Evolutionary conservation across 2,888 invertebrate genomes (phyloP), one percentile per base, ranked within the genome.

Genomic region (Germaria angustata): DNA sequence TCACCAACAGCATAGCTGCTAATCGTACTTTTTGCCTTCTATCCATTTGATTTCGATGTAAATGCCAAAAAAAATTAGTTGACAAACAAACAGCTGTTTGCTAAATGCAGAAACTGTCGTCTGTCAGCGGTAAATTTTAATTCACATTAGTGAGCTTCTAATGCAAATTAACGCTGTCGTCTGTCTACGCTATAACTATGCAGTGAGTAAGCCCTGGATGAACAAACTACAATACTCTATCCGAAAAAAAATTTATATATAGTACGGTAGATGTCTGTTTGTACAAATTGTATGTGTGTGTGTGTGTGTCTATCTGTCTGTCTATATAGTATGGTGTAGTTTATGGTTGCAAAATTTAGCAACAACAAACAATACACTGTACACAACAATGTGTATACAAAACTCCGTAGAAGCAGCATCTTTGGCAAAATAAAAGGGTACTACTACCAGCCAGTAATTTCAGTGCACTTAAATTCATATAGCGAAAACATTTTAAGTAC

Each of bases 321-420:
- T 55, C 6, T 75, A 49, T 46, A 55, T 78, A 78, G 71, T 69
- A 55, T 81, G 55, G 24, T 75, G 66, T 69, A 75, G 75, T 79
- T 63, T 80, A 73, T 75, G 39, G 68, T 69, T 71, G 71, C 65
- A 65, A 46, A 66, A 41, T 11, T 24, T 51, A 61, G 28, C 72
- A 68, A 77, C 71, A 76, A 28, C 73, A 51, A 69, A 66, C 36
- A 61, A 53, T 44, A 49, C 36, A 72, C 61, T 77, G 76, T 63
- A 80, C 53, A 24, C 59, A 83, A 80, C 73, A 68, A 68, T 53
- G 15, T 63, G 49, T 17, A 66, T 28, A 59, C 32, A 57, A 57
- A 55, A 53, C n/a, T 46, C n/a, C 9, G 59, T 39, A 63, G 39
- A 28, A 84, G 80, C 82, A 86, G 81, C 83, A 83, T 81, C 57